These are phyloP conservation scores for Lasioglossum lativentre DNA, from an alignment of 2,888 invertebrate species.

Conservation along the genomic window DNA sequence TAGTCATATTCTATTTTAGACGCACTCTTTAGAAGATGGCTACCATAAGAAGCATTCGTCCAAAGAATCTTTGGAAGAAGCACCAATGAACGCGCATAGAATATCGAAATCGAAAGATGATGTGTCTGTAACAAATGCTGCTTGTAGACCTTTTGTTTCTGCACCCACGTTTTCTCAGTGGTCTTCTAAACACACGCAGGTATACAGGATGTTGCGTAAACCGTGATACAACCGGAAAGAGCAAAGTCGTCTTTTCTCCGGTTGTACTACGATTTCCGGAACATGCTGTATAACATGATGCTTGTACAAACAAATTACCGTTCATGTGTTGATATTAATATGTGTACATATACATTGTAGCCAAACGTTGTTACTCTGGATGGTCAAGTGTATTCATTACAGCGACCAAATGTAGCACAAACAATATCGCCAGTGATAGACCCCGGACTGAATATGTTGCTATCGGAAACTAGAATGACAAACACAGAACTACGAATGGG, in stretches of 20 bases:
- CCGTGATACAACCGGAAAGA: background rate
- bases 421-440: slow-evolving; percentile 77
- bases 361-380: slow-evolving; percentile 76
- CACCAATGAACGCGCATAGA: slow-evolving; percentile 48
- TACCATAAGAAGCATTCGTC: slow-evolving; percentile 46
- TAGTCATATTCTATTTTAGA: slow-evolving; percentile 28
- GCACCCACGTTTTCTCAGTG: slow-evolving; percentile 61
- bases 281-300: background rate
- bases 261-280: background rate
- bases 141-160: slow-evolving; percentile 63
- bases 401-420: slow-evolving; percentile 71
- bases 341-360: slow-evolving; percentile 60
- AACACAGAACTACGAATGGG: slow-evolving; percentile 89
- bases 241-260: background rate
- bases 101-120: slow-evolving; percentile 57
- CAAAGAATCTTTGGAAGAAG: slow-evolving; percentile 47
- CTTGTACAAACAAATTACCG: slow-evolving; percentile 1
- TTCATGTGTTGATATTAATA: background rate
- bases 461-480: slow-evolving; percentile 88
- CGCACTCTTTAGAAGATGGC: slow-evolving; percentile 40
- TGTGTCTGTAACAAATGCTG: slow-evolving; percentile 47
- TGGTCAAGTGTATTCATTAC: slow-evolving; percentile 75
- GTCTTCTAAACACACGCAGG: slow-evolving; percentile 67
- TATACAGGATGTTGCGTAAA: slow-evolving; percentile 30
- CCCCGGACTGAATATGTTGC: slow-evolving; percentile 86